A percentile compares a stretch with the other conserved stretches of the same genome.
Evolutionary conservation across 2,888 invertebrate species (phyloP).

Genomic region (Apomyelois bistriatella): DNA sequence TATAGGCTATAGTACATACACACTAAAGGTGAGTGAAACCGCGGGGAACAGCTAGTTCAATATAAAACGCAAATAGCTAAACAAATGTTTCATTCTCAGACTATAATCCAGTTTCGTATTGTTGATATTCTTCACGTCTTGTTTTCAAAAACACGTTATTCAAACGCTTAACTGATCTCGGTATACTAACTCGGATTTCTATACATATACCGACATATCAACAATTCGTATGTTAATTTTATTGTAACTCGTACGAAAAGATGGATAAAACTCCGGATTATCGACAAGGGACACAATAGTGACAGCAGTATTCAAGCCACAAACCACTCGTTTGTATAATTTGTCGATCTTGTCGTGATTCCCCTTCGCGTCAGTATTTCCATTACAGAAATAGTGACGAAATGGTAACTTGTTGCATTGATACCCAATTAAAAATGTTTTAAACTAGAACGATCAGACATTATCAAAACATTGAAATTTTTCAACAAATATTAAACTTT

Average conservation of each 20-base stretch:
- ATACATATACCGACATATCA: slow-evolving; percentile 35
- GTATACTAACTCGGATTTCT: slow-evolving; percentile 19
- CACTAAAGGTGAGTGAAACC: no score
- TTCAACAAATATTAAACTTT: no score
- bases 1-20: no score
- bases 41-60: no score
- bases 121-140: no score
- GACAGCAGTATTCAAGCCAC: slow-evolving; percentile 45
- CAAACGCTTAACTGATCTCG: not conserved
- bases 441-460: no score
- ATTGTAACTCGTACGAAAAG: slow-evolving; percentile 58
- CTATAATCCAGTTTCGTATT: no score
- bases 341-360: slow-evolving; percentile 43
- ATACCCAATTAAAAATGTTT: not conserved
- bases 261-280: slow-evolving; percentile 65
- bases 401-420: slow-evolving; percentile 29
- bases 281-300: slow-evolving; percentile 37
- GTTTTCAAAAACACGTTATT: no score
- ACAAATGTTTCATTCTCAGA: no score
- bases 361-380: slow-evolving; percentile 21
- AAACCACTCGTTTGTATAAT: slow-evolving; percentile 63
- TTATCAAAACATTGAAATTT: no score
- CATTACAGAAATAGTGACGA: slow-evolving; percentile 15
- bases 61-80: no score
- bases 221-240: slow-evolving; percentile 66